phyloP scores from a whole-genome alignment of 2,888 invertebrate species.

The Ariolimax columbianus region DNA sequence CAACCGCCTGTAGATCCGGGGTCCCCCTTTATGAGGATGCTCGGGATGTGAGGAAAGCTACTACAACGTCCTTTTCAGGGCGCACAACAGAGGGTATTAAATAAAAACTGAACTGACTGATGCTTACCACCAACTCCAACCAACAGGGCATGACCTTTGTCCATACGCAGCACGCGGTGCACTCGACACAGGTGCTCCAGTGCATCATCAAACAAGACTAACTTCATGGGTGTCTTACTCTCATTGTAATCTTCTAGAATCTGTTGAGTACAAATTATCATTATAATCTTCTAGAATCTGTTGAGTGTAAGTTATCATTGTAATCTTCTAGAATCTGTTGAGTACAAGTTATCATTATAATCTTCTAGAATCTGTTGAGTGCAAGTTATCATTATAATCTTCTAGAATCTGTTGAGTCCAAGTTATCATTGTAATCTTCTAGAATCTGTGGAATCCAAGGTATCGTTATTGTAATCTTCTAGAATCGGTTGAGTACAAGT shows the following conservation, averaged over 20 bases:
- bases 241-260: slow-evolving; percentile 92
- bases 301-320: too few relatives aligned
- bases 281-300: not conserved
- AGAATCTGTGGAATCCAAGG: too few relatives aligned
- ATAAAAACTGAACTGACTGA: too few relatives aligned
- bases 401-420: slow-evolving; percentile 84
- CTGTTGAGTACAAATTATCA: slow-evolving; percentile 78
- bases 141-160: slow-evolving; percentile 89
- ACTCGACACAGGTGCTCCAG: slow-evolving; percentile 92
- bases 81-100: too few relatives aligned
- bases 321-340: slow-evolving; percentile 89
- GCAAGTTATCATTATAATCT: slow-evolving; percentile 93
- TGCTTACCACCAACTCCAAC: slow-evolving; percentile 90
- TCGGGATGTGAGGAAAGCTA: too few relatives aligned
- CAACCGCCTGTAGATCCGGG: too few relatives aligned
- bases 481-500: slow-evolving; percentile 83
- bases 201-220: slow-evolving; percentile 94
- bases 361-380: not conserved
- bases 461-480: slow-evolving; percentile 92
- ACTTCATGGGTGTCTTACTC: slow-evolving; percentile 84
- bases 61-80: too few relatives aligned
- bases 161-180: slow-evolving; percentile 90
- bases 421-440: not conserved
- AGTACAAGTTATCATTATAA: not conserved
- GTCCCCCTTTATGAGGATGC: too few relatives aligned